Evolutionary conservation across 2,113 vertebrate species (phyloP), one percentile per base, ranked within the genome.

Genomic region (Willisornis vidua): DNA sequence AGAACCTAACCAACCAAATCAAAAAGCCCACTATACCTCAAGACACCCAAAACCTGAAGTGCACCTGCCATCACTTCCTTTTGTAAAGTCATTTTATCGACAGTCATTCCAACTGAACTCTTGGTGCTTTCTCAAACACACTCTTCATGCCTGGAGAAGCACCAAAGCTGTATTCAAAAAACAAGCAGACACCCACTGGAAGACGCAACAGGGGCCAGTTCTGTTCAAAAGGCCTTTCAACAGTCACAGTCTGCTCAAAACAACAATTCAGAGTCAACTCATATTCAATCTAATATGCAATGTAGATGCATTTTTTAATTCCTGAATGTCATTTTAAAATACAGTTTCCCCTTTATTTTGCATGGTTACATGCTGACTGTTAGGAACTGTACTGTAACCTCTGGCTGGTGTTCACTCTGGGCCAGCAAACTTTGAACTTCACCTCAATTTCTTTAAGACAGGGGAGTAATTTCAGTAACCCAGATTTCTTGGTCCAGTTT

Each of bases 241-340:
- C 6, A 48, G 17, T 52, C 43, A 49, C 41, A 61, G 31, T 45
- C 19, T 4, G 2, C 71, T 82, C 58, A 52, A 46, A 74, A 52
- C 20, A 41, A 58, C 0, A 0, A 70, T n/a, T 59, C 62, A n/a
- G 58, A 74, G n/a, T 45, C 37, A 61, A 39, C 23, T 87, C 19
- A 26, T 15, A 18, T 35, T 67, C 52, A 4, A 93, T 35, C 29
- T 51, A 48, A 59, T 13, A 65, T 2, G 24, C 57, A 75, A 9
- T 61, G 46, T 17, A 72, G 19, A 54, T 33, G 37, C 12, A 35
- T 73, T 65, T 63, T 35, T 12, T 22, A 55, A 45, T 89, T 84
- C 26, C 48, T 43, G 19, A 51, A 71, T 23, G 17, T 51, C 5
- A 31, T 62, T 51, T 78, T 9, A 48, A 79, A 78, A 49, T n/a